Evolutionary conservation across 2,888 invertebrate species (phyloP), one percentile per base, ranked within the genome.

Genomic region (Drosophila anomalata): DNA sequence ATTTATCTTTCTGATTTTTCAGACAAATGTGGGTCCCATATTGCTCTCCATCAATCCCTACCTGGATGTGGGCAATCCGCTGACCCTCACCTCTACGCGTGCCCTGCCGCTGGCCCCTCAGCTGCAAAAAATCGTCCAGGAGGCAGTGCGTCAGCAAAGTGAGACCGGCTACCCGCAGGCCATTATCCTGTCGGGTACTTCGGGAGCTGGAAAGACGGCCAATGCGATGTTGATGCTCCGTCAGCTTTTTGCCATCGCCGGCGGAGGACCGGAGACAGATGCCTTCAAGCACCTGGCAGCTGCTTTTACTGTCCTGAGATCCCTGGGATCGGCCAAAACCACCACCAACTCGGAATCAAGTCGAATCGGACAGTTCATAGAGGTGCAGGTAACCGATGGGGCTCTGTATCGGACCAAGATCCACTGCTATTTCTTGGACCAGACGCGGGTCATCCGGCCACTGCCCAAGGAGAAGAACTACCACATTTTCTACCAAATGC

Each of bases 121-220:
- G 92, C 93, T 98, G 78, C 95, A 96, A 91, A 95, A 95, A 90
- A 96, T 98, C 59, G 97, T 98, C 60, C 96, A 96, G 92, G 97
- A 97, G 93, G 97, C 97, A 51, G 97, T 98, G 79, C 94, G 97
- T 75, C 97, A 97, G 92, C 97, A 98, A 92, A 96, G 96, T 61
- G 98, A 98, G 93, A 97, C 97, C 76, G 98, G 98, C 80, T 98
- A 97, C 92, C 98, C 98, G 62, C 98, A 98, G 92, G 97, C 98
- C 80, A 96, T 98, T 89, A 97, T 98, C 78, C 94, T 98, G 61
- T 98, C 96, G 75, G 97, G 97, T 94, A 92, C 96, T 60, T 97
- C 97, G 78, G 98, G 98, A 22, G 97, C 97, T 22, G 98, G 98
- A 26, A 98, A 98, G 93, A 98, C 98, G 61, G 96, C 97, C 91